These are phyloP conservation scores for Tribolium freemani DNA, from an alignment of 2,888 invertebrate genomes.

Conservation along the genomic window DNA sequence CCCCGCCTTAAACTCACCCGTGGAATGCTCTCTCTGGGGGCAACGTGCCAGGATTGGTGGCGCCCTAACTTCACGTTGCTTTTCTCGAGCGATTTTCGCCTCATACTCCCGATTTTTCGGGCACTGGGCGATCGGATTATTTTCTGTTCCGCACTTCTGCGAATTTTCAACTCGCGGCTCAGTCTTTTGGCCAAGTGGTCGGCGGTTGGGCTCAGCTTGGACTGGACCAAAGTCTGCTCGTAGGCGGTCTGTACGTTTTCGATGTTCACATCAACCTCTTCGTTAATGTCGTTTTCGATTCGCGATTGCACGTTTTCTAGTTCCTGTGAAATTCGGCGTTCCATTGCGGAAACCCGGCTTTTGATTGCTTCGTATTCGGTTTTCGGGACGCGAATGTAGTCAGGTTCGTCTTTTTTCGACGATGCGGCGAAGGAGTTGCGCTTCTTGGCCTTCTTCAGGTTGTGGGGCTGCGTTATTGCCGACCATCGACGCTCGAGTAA, in stretches of 20 bases:
- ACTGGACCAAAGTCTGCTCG: constrained; percentile 80
- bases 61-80: constrained; percentile 69
- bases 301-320: constrained; percentile 53
- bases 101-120: constrained; percentile 82
- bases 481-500: constrained; percentile 71
- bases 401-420: constrained; percentile 59
- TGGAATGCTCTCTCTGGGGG: constrained; percentile 57
- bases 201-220: constrained; percentile 75
- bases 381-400: constrained; percentile 81
- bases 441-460: constrained; percentile 59
- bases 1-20: constrained; percentile 71
- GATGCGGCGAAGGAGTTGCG: constrained; percentile 57
- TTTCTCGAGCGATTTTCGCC: constrained; percentile 74
- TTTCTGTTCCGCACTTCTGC: constrained; percentile 78
- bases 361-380: constrained; percentile 85
- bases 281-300: constrained; percentile 45
- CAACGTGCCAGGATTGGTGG: constrained; percentile 77
- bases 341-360: constrained; percentile 80
- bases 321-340: constrained; percentile 74
- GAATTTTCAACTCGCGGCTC: constrained; percentile 81
- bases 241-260: constrained; percentile 80
- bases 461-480: constrained; percentile 67
- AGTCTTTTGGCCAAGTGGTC: constrained; percentile 80
- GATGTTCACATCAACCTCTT: constrained; percentile 67
- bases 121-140: constrained; percentile 84